Evolutionary conservation across 2,113 vertebrate species (phyloP), one percentile per base, ranked within the genome.

Genomic region (Prochilodus magdalenae): DNA sequence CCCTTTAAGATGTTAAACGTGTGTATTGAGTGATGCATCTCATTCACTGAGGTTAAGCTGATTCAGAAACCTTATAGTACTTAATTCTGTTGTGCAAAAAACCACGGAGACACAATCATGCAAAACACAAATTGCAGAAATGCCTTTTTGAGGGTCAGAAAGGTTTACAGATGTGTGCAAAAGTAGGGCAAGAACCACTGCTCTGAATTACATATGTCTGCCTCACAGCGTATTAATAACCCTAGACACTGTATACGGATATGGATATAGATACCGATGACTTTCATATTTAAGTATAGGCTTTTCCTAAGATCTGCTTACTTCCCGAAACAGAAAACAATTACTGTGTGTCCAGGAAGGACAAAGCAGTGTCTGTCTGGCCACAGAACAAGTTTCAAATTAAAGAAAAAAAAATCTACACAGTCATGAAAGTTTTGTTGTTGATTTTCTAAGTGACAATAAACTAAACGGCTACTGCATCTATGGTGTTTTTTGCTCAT

Each of bases 211-310:
- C 30, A 16, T 20, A 67, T 40, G 20, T 40, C 40, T 40, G 22
- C 22, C 36, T 44, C 66, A 70, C 5, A 67, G 33, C 18, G 20
- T 70, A 70, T 70, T n/a, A 70, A 70, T 70, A 70, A n/a, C 66
- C n/a, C 14, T 5, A 44, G 24, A 44, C 22, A 70, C 66, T 24
- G 40, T 70, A 44, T 70, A 70, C n/a, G 14, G 66, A 12, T 44
- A 44, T 18, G 26, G 40, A 44, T 70, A 44, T 24, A 44, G 66
- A 70, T 70, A 40, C 20, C 20, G 33, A 24, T 40, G 62, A 33
- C 27, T 36, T 67, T 62, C 59, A 62, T 2, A 26, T 62, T 30
- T 65, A 51, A 51, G 49, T 18, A 51, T 51, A 51, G 49, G 15
- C 49, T 8, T 44, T 4, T 44, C 27, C 29, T 27, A 65, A 70